Base-by-base conservation (phyloP, 2,888 invertebrate genomes). In the Drosophila colorata region DNA sequence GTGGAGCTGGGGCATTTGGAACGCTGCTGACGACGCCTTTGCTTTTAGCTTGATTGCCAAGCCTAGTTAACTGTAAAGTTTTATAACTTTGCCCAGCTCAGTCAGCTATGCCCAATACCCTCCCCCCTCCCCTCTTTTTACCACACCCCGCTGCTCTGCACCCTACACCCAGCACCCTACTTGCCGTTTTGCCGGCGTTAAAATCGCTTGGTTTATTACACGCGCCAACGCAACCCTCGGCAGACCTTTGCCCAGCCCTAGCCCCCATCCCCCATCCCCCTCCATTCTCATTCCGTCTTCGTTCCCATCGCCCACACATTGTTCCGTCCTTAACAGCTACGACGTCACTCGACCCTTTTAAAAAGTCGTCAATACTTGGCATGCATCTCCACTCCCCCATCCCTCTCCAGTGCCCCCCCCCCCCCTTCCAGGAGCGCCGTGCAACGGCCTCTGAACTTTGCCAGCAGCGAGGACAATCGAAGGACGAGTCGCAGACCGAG, bases 11-110 rank as follows among this genome's bases (percentile, higher is more conserved):
- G 49, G 40, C 49, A 52, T 76, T 41, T 41, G 71, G 72, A 61
- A 44, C 53, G 35, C 75, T 61, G 79, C 69, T 73, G 85, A 80
- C 78, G 85, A 87, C 85, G 85, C 85, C 85, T 89, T 85, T 88
- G 89, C 90, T 88, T 88, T 88, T 88, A 88, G 89, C 90, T 90
- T 88, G 88, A 88, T 88, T 88, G 88, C 88, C 89, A 81, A 88
- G 88, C 88, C 88, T 88, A 90, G 89, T 86, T 86, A 89, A 89
- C 88, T 89, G 88, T 89, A 86, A 86, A 86, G 88, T 90, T 88
- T 89, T 89, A 86, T 86, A 88, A 83, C 89, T 80, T 82, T 89
- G 74, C 79, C 86, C 64, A 60, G 73, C 66, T 23, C 61, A 33
- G 52, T 40, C 44, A 37, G 43, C n/a, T n/a, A n/a, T n/a, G n/a